Conservation (phyloP, 2,888 invertebrate genomes). For the Deilephila elpenor region DNA sequence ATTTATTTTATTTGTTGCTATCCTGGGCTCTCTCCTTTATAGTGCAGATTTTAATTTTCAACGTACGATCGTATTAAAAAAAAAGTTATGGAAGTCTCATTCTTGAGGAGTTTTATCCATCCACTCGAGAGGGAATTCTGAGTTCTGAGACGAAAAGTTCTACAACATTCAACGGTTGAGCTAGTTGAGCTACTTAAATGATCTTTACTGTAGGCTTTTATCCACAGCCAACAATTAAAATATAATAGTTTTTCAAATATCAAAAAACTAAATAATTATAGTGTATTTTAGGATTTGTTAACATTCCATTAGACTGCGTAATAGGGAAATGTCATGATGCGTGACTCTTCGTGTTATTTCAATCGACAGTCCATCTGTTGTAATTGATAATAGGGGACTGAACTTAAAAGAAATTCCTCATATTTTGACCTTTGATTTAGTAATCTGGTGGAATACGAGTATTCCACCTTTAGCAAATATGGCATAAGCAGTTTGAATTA, state of each 20-base stretch:
- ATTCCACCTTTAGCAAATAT: neutral
- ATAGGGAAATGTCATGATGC: neutral
- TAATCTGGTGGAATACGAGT: too few species aligned
- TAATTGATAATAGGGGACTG: neutral
- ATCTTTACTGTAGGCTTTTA: neutral
- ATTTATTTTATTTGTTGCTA: too few species aligned
- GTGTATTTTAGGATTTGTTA: neutral
- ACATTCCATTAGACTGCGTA: constrained; percentile 1
- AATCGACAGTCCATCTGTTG: neutral
- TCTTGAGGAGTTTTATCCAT: too few species aligned
- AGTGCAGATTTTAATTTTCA: too few species aligned
- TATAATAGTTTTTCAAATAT: constrained; percentile 11
- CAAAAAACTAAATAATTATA: constrained; percentile 5
- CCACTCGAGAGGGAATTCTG: too few species aligned
- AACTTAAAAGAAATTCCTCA: neutral
- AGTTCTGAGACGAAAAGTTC: too few species aligned
- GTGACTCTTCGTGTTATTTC: neutral
- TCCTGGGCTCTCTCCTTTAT: too few species aligned
- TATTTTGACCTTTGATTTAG: too few species aligned
- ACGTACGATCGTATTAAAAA: too few species aligned
- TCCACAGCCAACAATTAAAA: constrained; percentile 3
- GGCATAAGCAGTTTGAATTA: too few species aligned
- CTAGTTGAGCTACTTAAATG: neutral
- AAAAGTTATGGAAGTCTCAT: too few species aligned
- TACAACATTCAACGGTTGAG: neutral